phyloP scores from a whole-genome alignment of 2,888 invertebrate genomes.

The Ptychoptera albimana region DNA sequence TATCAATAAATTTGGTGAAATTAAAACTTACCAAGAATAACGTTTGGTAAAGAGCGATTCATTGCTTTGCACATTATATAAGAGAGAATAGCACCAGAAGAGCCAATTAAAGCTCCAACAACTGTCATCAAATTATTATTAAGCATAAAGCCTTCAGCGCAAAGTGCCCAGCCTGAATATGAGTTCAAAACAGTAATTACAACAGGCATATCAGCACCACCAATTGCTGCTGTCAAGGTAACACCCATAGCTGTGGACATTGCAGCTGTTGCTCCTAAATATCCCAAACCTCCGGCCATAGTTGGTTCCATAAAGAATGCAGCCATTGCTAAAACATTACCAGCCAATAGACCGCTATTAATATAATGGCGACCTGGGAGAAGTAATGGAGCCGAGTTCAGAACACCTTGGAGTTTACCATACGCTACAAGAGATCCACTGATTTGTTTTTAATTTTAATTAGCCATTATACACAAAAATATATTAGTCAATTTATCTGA shows the following conservation, averaged over 20 bases:
- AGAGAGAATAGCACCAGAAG: constrained; percentile 80
- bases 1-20: neutral
- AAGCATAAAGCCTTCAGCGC: constrained; percentile 88
- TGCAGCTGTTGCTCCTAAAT: constrained; percentile 58
- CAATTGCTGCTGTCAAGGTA: constrained; percentile 76
- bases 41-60: constrained; percentile 73
- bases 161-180: constrained; percentile 86
- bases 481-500: neutral
- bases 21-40: constrained; percentile 49
- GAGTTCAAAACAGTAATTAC: constrained; percentile 85
- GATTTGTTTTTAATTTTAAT: neutral
- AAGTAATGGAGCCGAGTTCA: constrained; percentile 64
- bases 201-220: constrained; percentile 88
- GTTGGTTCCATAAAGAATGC: constrained; percentile 42
- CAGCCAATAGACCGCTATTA: constrained; percentile 50
- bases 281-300: constrained; percentile 49
- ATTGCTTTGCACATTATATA: constrained; percentile 89
- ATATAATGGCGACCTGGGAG: constrained; percentile 69
- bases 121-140: constrained; percentile 86
- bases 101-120: constrained; percentile 80
- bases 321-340: constrained; percentile 41
- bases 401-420: constrained; percentile 70
- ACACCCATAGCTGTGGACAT: constrained; percentile 71
- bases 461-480: neutral
- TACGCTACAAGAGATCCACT: constrained; percentile 81